A percentile compares a stretch with the other conserved stretches of the same genome.
Evolutionary conservation across 2,113 vertebrate species (phyloP).

Genomic region (Colaptes auratus): DNA sequence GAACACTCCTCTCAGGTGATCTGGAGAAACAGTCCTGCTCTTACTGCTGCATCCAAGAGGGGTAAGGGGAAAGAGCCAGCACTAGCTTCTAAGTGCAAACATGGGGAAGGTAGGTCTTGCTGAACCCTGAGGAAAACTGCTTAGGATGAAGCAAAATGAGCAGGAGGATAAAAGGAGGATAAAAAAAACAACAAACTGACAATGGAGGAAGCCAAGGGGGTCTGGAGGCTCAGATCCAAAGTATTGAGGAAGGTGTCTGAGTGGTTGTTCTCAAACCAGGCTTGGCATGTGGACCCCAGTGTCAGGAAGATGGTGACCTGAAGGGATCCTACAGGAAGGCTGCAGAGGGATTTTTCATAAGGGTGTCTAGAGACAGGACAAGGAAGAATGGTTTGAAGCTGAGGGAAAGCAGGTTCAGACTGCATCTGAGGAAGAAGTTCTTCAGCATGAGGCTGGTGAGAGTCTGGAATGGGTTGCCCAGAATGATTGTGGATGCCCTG

Average conservation of each 20-base stretch:
- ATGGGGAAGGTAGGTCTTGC: accelerated
- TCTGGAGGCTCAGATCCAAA: neutral
- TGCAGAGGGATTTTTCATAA: no score
- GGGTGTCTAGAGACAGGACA: no score
- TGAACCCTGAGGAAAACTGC: accelerated
- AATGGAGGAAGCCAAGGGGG: neutral
- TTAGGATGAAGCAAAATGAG: neutral
- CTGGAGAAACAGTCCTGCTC: neutral
- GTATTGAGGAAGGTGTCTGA: neutral
- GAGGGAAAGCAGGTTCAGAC: no score
- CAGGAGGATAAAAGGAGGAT: neutral
- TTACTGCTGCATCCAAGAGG: neutral
- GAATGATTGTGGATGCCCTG: no score
- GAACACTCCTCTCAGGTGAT: neutral
- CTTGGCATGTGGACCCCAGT: neutral
- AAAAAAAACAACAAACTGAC: no score
- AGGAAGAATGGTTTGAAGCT: no score
- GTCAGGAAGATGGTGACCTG: neutral
- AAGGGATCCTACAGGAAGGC: no score
- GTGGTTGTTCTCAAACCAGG: neutral
- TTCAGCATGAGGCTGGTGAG: no score
- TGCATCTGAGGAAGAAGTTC: no score
- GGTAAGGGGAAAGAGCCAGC: neutral
- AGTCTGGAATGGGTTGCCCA: no score
- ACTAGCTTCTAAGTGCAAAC: accelerated